These are phyloP conservation scores for Channallabes apus DNA, from an alignment of 2,797 vertebrate genomes.

Conservation along the genomic window DNA sequence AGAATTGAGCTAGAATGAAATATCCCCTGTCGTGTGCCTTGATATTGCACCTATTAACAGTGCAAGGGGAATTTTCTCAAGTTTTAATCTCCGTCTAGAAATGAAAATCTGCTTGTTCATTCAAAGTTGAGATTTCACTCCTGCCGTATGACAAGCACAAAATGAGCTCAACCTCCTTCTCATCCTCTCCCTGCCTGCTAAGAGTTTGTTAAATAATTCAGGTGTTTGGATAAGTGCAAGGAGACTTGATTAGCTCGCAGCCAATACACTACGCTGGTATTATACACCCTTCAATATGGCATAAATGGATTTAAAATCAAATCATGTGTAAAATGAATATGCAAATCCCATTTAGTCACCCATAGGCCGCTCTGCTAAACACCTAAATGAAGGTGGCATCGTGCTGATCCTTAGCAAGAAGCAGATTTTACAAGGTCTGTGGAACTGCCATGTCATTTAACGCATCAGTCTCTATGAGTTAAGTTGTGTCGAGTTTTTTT, in stretches of 20 bases:
- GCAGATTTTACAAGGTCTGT: constrained; percentile 1
- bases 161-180: not conserved
- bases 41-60: not conserved
- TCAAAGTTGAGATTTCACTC: constrained; percentile 13
- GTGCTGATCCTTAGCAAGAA: constrained; percentile 18
- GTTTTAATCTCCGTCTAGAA: constrained; percentile 31
- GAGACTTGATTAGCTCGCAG: constrained; percentile 37
- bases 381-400: constrained; percentile 8
- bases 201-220: constrained; percentile 20
- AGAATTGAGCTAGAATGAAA: not conserved
- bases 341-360: constrained; percentile 31
- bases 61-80: not conserved
- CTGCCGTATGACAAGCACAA: not conserved
- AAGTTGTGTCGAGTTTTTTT: not conserved
- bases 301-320: constrained; percentile 42
- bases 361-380: constrained; percentile 25
- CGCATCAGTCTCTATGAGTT: not conserved
- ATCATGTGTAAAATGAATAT: constrained; percentile 47
- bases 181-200: not conserved
- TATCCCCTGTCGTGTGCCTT: not conserved
- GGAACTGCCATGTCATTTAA: constrained; percentile 13
- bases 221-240: constrained; percentile 24
- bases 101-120: constrained; percentile 8
- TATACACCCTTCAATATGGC: constrained; percentile 19
- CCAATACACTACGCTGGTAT: constrained; percentile 32